These are phyloP conservation scores for Channa argus DNA, from an alignment of 2,113 vertebrate genomes.

Conservation along the genomic window DNA sequence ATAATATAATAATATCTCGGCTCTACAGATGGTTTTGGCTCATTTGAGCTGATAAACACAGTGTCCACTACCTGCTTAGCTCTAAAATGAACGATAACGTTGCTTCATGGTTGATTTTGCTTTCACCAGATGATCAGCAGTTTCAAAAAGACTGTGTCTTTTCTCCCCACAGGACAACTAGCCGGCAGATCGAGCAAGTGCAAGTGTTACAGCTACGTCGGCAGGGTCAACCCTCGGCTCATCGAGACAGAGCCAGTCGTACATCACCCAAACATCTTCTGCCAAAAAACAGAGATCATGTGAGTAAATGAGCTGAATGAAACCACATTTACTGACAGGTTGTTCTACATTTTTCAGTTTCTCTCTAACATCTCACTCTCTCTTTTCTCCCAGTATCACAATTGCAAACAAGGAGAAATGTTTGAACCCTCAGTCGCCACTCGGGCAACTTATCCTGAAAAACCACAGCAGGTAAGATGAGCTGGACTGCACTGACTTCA, in stretches of 20 bases:
- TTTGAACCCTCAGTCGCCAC: conserved; percentile 3
- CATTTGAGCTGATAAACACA: no score
- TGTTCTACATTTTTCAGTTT: neutral
- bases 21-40: no score
- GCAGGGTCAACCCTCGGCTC: neutral
- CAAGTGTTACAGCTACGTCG: conserved; percentile 11
- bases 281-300: conserved; percentile 26
- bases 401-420: conserved; percentile 17
- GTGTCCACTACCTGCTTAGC: no score
- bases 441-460: conserved; percentile 16
- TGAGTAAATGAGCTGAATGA: conserved; percentile 15
- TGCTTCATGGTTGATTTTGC: no score
- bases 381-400: conserved; percentile 19
- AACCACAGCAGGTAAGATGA: conserved; percentile 20
- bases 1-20: no score
- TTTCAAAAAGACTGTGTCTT: no score
- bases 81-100: no score
- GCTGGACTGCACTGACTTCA: neutral
- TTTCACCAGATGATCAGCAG: no score
- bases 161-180: conserved; percentile 15
- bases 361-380: neutral
- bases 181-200: neutral
- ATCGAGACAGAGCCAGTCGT: neutral
- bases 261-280: conserved; percentile 25
- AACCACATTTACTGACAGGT: rapidly evolving